Conservation (phyloP, 2,797 vertebrate genomes). For the Hydrolagus colliei region DNA sequence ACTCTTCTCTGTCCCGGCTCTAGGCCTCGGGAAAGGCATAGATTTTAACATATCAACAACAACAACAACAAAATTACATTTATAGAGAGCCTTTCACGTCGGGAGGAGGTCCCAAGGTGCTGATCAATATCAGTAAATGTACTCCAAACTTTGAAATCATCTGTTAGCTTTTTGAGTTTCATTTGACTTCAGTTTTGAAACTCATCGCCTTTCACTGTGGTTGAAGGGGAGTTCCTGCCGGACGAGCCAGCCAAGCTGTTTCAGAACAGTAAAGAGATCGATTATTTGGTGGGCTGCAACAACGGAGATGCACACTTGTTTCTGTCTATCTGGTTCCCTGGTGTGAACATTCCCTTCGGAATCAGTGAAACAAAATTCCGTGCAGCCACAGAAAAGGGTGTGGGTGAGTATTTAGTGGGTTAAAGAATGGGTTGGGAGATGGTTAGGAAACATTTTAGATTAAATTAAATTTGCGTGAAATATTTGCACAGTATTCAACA, state of each 20-base stretch:
- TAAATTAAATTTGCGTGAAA: not conserved
- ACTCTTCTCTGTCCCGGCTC: too few species aligned
- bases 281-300: slow-evolving; percentile 24
- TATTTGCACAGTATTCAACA: too few species aligned
- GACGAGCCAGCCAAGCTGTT: not conserved
- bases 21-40: too few species aligned
- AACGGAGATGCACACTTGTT: slow-evolving; percentile 14
- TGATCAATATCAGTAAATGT: too few species aligned
- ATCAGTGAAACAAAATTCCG: slow-evolving; percentile 14
- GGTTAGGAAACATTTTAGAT: not conserved
- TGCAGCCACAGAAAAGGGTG: not conserved
- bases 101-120: too few species aligned
- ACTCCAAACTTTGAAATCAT: too few species aligned
- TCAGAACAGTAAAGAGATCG: slow-evolving; percentile 7
- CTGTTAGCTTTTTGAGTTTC: too few species aligned
- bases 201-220: not conserved
- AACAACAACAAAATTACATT: too few species aligned
- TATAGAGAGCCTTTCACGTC: too few species aligned
- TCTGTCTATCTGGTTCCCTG: not conserved
- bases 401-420: not conserved
- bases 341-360: slow-evolving; percentile 20
- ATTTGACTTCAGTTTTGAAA: too few species aligned
- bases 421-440: not conserved
- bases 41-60: too few species aligned
- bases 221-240: slow-evolving; percentile 15